Evolutionary conservation across 53 echinoderm and acorn worm species (phyloP), one percentile per base, ranked within the genome.

Genomic region (Temnopleurus reevesii): DNA sequence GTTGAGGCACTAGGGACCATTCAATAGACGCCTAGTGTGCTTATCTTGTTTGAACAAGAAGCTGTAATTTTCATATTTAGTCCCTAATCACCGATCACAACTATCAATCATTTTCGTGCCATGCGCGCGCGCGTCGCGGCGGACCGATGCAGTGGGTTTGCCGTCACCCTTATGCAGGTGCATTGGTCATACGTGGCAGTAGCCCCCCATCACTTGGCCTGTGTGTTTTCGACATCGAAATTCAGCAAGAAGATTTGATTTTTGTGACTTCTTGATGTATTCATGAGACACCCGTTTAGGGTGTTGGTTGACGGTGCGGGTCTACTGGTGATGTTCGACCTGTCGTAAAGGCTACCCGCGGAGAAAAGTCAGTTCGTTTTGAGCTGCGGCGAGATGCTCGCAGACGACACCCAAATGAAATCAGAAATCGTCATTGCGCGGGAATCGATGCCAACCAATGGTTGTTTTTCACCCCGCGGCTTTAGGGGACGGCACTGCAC

Each of bases 11-110:
- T 47, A 45, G 60, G 88, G 86, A 59, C 59, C 30, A 25, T 23
- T 53, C 61, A 27, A 85, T 60, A 24, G 58, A 60, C 8, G 63
- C 49, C 45, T 29, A 51, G 46, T 66, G 71, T 46, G 44, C 86
- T 60, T 85, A 66, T 87, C 88, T 64, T 87, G 71, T 87, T 87
- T 66, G 65, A 66, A 87, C 88, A 87, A 87, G 71, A 49, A 55
- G 53, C 46, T 46, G 88, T 46, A 66, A 66, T 49, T 85, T 85
- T 87, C 53, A 87, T 66, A 66, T 87, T 66, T 87, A 66, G 65
- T 35, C 12, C 33, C 26, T 87, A 66, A 66, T 87, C 88, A 55
- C 88, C 58, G 60, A 85, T 60, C 25, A 38, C 61, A 44, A 44
- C 86, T 85, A 85, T 85, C 86, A 85, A 85, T 85, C 86, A 85